phyloP scores from a whole-genome alignment of 2,797 vertebrate genomes.

The Lacerta viridis region DNA sequence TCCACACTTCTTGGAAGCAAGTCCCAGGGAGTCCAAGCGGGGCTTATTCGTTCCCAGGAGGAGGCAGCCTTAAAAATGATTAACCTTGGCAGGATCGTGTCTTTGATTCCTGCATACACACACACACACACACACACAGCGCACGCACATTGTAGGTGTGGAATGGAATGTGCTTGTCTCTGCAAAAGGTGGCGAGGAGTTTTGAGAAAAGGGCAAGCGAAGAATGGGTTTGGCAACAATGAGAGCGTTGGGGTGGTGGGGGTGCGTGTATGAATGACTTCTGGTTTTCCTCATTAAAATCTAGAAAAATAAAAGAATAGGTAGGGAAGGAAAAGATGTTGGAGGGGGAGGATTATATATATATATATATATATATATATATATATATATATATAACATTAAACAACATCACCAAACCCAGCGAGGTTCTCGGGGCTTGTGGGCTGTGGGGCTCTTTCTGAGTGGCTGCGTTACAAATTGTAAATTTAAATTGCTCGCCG shows the following conservation, averaged over 20 bases:
- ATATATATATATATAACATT: slow-evolving; percentile 78
- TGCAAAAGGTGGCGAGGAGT: neutral
- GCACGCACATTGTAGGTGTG: neutral
- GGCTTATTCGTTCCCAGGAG: neutral
- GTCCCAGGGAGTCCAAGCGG: neutral
- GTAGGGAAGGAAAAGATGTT: neutral
- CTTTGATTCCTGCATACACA: no score
- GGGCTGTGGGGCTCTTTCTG: slow-evolving; percentile 82
- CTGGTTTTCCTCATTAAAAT: slow-evolving; percentile 31
- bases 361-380: no score
- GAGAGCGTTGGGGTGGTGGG: no score
- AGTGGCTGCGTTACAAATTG: slow-evolving; percentile 87
- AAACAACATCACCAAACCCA: slow-evolving; percentile 82
- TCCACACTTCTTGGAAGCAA: neutral
- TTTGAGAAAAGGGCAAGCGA: neutral
- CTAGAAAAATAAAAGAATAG: slow-evolving; percentile 20
- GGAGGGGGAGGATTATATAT: neutral
- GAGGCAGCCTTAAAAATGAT: neutral
- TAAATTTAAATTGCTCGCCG: slow-evolving; percentile 89
- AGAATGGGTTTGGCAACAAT: neutral
- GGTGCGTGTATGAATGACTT: neutral
- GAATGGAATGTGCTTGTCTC: neutral
- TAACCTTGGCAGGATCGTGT: neutral
- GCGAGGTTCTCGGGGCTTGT: slow-evolving; percentile 78
- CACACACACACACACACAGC: no score